Evolutionary conservation across 2,797 vertebrate genomes (phyloP).

Genomic region (Craterocephalus amniculus): DNA sequence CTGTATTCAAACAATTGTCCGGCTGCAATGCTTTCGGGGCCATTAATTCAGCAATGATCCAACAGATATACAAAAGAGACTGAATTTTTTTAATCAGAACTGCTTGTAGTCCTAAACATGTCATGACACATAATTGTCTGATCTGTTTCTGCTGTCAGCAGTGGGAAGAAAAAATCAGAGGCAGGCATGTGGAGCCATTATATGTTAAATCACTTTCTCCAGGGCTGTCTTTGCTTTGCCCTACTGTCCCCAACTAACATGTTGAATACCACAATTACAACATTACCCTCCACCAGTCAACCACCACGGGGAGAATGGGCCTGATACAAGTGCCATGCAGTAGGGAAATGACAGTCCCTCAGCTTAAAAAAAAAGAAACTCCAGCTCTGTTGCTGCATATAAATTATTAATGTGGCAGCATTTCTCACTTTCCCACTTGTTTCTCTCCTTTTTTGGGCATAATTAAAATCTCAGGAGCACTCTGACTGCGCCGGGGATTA

Average conservation of each 20-base stretch:
- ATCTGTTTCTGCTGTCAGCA: slow-evolving; percentile 10
- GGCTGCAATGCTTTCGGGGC: not conserved
- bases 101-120: not conserved
- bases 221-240: not conserved
- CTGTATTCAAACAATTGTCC: not conserved
- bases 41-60: slow-evolving; percentile 2
- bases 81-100: slow-evolving; percentile 26
- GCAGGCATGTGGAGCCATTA: slow-evolving; percentile 12
- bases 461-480: slow-evolving; percentile 80
- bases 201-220: slow-evolving; percentile 21
- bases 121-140: slow-evolving; percentile 19
- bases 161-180: slow-evolving; percentile 9
- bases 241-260: slow-evolving; percentile 2
- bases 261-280: slow-evolving; percentile 23
- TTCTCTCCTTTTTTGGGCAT: slow-evolving; percentile 55
- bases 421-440: slow-evolving; percentile 46
- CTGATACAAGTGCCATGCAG: slow-evolving; percentile 33
- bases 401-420: slow-evolving; percentile 66
- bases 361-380: slow-evolving; percentile 21
- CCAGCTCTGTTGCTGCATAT: slow-evolving; percentile 53
- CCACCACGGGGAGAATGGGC: slow-evolving; percentile 25
- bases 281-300: slow-evolving; percentile 27
- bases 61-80: slow-evolving; percentile 3
- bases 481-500: slow-evolving; percentile 82
- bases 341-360: slow-evolving; percentile 22